Evolutionary conservation across 2,797 vertebrate species (phyloP).

Genomic region (Thunnus albacares): DNA sequence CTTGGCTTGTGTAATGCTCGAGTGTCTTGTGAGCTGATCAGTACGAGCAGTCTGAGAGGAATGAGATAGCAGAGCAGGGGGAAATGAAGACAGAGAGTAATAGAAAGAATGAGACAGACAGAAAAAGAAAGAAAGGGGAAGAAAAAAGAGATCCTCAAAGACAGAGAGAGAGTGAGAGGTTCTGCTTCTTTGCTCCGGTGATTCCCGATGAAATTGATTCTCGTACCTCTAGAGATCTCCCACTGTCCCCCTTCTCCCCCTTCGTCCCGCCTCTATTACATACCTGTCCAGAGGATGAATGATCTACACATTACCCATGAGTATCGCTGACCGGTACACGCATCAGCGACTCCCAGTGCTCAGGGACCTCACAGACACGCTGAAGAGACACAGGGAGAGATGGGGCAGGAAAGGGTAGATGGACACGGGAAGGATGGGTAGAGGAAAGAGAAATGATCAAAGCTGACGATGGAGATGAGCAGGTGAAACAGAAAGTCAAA

Average conservation of each 20-base stretch:
- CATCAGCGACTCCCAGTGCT: slow-evolving; percentile 65
- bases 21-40: slow-evolving; percentile 63
- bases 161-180: slow-evolving; percentile 37
- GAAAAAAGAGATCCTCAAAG: slow-evolving; percentile 40
- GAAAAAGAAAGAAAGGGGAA: slow-evolving; percentile 22
- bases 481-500: slow-evolving; percentile 20
- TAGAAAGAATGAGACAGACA: slow-evolving; percentile 28
- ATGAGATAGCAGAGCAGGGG: slow-evolving; percentile 42
- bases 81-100: slow-evolving; percentile 58
- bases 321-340: slow-evolving; percentile 72
- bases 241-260: slow-evolving; percentile 66
- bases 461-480: slow-evolving; percentile 40
- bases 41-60: slow-evolving; percentile 44
- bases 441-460: slow-evolving; percentile 34
- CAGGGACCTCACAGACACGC: slow-evolving; percentile 52
- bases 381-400: slow-evolving; percentile 38
- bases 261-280: slow-evolving; percentile 74
- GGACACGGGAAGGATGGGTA: not conserved
- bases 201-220: slow-evolving; percentile 82
- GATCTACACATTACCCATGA: slow-evolving; percentile 78
- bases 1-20: slow-evolving; percentile 56
- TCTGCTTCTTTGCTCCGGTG: slow-evolving; percentile 71
- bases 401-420: slow-evolving; percentile 16
- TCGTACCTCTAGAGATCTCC: slow-evolving; percentile 77
- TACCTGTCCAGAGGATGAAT: slow-evolving; percentile 80